A percentile compares a stretch with the other conserved stretches of the same genome.
These are phyloP conservation scores for Penaeus vannamei DNA, from an alignment of 1,140 invertebrate species.

Conservation along the genomic window DNA sequence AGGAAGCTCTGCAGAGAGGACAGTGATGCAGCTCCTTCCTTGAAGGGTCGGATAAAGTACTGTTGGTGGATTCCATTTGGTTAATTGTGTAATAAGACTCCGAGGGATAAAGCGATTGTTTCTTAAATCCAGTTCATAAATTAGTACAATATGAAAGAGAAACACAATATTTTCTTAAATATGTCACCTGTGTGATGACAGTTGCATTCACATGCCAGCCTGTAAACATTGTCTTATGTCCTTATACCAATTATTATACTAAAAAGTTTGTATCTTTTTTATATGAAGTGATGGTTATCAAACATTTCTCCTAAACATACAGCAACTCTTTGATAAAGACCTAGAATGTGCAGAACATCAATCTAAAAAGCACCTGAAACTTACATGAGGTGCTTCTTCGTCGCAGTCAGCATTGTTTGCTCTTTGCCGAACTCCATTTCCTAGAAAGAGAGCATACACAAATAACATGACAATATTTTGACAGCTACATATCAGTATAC, in stretches of 20 bases:
- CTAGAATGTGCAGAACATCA: too few species aligned
- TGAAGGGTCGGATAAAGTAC: conserved; percentile 57
- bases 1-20: conserved; percentile 26
- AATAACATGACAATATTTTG: neutral
- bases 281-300: neutral
- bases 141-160: too few species aligned
- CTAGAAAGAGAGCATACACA: neutral
- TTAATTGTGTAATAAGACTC: too few species aligned
- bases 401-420: conserved; percentile 9
- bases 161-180: too few species aligned
- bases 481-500: too few species aligned
- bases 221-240: too few species aligned
- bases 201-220: too few species aligned
- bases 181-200: too few species aligned
- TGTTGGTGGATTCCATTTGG: neutral
- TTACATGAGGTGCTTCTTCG: conserved; percentile 38
- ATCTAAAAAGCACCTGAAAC: neutral
- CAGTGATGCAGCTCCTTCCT: conserved; percentile 21
- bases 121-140: too few species aligned
- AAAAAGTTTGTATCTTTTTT: neutral
- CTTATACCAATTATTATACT: too few species aligned
- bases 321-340: too few species aligned
- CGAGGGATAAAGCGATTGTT: too few species aligned
- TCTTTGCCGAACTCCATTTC: conserved; percentile 47
- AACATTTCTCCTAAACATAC: neutral